These are phyloP conservation scores for Vidua chalybeata DNA, from an alignment of 2,113 vertebrate species.

Conservation along the genomic window DNA sequence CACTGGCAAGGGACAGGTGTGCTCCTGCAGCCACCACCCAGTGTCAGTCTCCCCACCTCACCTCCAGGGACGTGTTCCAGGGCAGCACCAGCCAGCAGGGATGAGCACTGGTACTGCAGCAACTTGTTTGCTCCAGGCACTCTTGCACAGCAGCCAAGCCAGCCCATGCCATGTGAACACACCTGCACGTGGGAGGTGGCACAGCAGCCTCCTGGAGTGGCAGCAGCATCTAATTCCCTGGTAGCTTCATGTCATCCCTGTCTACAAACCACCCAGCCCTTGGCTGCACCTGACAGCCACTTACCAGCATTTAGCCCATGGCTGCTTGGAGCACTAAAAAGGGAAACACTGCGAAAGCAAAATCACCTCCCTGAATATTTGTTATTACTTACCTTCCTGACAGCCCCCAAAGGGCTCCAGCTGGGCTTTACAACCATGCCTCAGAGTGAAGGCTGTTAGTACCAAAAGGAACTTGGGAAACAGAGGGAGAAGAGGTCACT, in stretches of 20 bases:
- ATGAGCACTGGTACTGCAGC: not conserved
- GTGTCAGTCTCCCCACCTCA: not conserved
- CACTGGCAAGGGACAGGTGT: not conserved
- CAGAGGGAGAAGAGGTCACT: not conserved
- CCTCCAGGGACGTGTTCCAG: not conserved
- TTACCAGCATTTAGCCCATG: not conserved
- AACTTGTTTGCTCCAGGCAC: not conserved
- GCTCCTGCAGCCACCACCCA: rapidly evolving
- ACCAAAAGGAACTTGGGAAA: not conserved
- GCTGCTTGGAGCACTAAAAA: not conserved
- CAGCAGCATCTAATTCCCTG: rapidly evolving
- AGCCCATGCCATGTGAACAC: not conserved
- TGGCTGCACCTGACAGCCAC: not conserved
- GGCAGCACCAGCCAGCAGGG: not conserved
- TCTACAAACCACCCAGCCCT: not conserved
- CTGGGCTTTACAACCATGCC: rapidly evolving
- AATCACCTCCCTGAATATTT: not conserved
- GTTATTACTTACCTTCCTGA: not conserved
- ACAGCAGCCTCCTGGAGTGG: not conserved
- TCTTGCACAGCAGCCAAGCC: not conserved
- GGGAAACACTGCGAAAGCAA: not conserved
- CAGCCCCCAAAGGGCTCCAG: not conserved
- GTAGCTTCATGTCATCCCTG: not conserved
- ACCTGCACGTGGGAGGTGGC: rapidly evolving
- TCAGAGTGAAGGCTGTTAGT: not conserved